Percentiles rank a stretch among this genome's conserved stretches.
phyloP scores from a whole-genome alignment of 2,113 vertebrate genomes.

The Bujurquina vittata region DNA sequence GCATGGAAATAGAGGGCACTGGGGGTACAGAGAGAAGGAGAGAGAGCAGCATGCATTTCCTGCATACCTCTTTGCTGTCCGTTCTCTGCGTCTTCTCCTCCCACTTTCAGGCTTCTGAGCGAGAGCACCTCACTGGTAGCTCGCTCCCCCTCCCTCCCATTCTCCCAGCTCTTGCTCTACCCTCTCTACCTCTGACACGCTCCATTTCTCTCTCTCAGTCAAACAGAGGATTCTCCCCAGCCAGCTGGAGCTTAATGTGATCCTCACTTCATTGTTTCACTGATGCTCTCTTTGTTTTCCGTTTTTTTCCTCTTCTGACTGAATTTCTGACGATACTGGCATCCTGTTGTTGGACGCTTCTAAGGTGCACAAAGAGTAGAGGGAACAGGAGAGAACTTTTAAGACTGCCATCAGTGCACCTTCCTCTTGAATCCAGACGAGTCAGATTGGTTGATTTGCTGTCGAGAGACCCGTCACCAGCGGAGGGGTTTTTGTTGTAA shows the following conservation, averaged over 20 bases:
- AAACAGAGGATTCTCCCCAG: constrained; percentile 61
- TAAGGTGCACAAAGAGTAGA: constrained; percentile 12
- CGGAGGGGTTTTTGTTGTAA: constrained; percentile 22
- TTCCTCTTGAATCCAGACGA: constrained; percentile 16
- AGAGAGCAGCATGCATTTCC: constrained; percentile 59
- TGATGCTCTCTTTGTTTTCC: constrained; percentile 24
- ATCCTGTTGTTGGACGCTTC: constrained; percentile 30
- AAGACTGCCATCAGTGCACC: neutral
- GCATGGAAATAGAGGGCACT: constrained; percentile 65
- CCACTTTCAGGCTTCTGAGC: constrained; percentile 40
- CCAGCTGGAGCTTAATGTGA: constrained; percentile 63
- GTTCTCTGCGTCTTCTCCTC: constrained; percentile 37
- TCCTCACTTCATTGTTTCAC: constrained; percentile 34
- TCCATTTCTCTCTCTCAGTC: constrained; percentile 41
- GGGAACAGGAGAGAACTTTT: constrained; percentile 47
- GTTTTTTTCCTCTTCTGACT: neutral
- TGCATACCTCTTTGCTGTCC: constrained; percentile 62
- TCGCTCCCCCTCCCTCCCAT: constrained; percentile 15
- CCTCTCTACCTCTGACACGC: constrained; percentile 30
- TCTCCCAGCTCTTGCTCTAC: constrained; percentile 6
- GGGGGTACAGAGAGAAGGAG: constrained; percentile 32
- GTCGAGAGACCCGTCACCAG: constrained; percentile 2
- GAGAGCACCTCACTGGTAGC: constrained; percentile 32
- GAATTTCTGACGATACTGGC: constrained; percentile 21
- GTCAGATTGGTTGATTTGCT: constrained; percentile 8